A percentile compares a stretch with the other conserved stretches of the same genome.
Evolutionary conservation across 1,140 invertebrate species (phyloP).

Genomic region (Drosophila lacertosa): DNA sequence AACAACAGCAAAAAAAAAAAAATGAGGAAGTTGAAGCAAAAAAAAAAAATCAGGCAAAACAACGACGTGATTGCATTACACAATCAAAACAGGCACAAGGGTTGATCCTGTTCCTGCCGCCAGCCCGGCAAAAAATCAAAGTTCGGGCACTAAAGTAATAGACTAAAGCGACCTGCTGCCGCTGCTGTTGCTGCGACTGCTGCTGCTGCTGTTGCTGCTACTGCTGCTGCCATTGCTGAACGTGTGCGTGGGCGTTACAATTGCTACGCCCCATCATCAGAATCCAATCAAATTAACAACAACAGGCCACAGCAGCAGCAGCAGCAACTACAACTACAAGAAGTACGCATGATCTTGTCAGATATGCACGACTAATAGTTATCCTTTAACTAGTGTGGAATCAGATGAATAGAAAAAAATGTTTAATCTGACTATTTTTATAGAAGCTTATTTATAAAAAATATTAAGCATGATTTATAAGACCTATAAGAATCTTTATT

Average conservation of each 20-base stretch:
- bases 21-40: background rate
- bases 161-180: constrained; percentile 60
- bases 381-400: too few species aligned
- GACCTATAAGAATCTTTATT: too few species aligned
- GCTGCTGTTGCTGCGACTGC: constrained; percentile 29
- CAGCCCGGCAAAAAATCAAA: constrained; percentile 69
- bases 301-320: constrained; percentile 69
- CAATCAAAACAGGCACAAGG: constrained; percentile 73
- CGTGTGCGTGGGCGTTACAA: constrained; percentile 82
- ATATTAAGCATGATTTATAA: too few species aligned
- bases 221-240: constrained; percentile 14
- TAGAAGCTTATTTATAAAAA: too few species aligned
- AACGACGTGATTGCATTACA: constrained; percentile 83
- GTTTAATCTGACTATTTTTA: too few species aligned
- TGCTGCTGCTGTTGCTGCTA: background rate
- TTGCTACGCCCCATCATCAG: constrained; percentile 82
- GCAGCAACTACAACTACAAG: constrained; percentile 25
- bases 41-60: constrained; percentile 67
- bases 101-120: constrained; percentile 17
- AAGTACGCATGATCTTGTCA: too few species aligned
- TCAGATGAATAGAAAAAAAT: too few species aligned
- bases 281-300: constrained; percentile 84
- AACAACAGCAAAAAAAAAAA: constrained; percentile 3
- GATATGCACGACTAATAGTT: too few species aligned
- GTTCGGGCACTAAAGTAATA: constrained; percentile 66